A percentile compares a stretch with the other conserved stretches of the same genome.
phyloP scores from a whole-genome alignment of 1,140 invertebrate genomes.

The Euwallacea similis region DNA sequence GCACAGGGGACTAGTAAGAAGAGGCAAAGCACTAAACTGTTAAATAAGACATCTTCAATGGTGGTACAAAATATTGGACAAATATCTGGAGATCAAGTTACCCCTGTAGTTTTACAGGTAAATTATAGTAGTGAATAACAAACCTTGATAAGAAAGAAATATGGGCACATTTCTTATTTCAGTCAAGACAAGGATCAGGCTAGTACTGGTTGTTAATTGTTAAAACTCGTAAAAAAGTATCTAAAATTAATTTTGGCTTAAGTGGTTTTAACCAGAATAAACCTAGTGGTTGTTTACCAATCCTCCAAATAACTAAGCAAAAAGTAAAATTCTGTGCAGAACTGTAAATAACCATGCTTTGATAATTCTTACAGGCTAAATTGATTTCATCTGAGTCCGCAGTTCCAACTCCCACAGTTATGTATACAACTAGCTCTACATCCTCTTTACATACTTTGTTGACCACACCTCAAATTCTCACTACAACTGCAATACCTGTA shows the following conservation, averaged over 20 bases:
- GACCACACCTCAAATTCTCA: constrained; percentile 66
- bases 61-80: constrained; percentile 49
- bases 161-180: not conserved
- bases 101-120: constrained; percentile 47
- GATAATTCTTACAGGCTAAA: constrained; percentile 39
- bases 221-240: too few relatives aligned
- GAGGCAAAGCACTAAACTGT: constrained; percentile 27
- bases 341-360: too few relatives aligned
- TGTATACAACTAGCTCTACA: constrained; percentile 59
- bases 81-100: constrained; percentile 47
- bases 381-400: constrained; percentile 49
- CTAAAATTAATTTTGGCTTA: too few relatives aligned
- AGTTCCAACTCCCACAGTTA: constrained; percentile 55
- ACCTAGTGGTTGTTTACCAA: too few relatives aligned
- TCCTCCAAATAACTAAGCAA: too few relatives aligned
- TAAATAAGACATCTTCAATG: constrained; percentile 38
- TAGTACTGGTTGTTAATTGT: not conserved
- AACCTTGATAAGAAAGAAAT: not conserved
- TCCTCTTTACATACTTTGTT: constrained; percentile 64
- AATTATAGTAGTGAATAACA: not conserved
- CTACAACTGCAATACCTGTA: constrained; percentile 71
- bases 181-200: not conserved
- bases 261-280: too few relatives aligned
- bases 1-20: constrained; percentile 25
- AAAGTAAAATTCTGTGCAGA: too few relatives aligned